phyloP scores from a whole-genome alignment of 1,140 invertebrate species.

The Zaprionus camerounensis region DNA sequence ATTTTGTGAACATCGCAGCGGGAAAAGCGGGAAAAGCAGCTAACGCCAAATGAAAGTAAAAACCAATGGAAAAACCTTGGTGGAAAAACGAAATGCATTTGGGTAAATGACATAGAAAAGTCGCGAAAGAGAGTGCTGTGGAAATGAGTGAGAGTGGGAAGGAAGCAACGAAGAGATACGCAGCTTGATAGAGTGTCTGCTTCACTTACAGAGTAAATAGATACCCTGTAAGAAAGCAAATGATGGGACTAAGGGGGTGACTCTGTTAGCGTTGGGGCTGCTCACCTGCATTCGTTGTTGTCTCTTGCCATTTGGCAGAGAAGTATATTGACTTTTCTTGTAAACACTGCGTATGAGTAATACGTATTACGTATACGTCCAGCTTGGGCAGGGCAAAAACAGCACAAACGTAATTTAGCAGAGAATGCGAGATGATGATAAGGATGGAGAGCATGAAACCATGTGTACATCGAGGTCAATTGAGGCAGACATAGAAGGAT shows the following conservation, averaged over 20 bases:
- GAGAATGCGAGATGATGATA: neutral
- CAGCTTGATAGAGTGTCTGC: neutral
- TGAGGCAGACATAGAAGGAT: neutral
- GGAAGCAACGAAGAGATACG: neutral
- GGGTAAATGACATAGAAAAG: conserved; percentile 18
- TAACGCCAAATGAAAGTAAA: conserved; percentile 33
- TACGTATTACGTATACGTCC: neutral
- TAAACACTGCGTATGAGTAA: neutral
- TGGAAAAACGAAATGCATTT: conserved; percentile 34
- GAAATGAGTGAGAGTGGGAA: neutral
- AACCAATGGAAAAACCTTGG: conserved; percentile 16
- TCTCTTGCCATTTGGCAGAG: neutral
- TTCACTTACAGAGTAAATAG: neutral
- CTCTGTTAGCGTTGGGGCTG: too few species aligned
- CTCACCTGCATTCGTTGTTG: neutral
- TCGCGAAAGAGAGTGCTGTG: neutral
- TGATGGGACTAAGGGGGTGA: too few species aligned
- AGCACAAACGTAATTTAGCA: neutral
- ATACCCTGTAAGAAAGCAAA: neutral
- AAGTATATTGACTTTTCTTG: neutral
- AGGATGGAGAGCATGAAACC: neutral
- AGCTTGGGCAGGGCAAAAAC: neutral
- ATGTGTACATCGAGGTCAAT: neutral
- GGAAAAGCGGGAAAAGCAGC: neutral
- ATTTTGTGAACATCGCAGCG: neutral